Base-by-base conservation (phyloP, 1,140 invertebrate genomes). In the Ceratina australensis region DNA sequence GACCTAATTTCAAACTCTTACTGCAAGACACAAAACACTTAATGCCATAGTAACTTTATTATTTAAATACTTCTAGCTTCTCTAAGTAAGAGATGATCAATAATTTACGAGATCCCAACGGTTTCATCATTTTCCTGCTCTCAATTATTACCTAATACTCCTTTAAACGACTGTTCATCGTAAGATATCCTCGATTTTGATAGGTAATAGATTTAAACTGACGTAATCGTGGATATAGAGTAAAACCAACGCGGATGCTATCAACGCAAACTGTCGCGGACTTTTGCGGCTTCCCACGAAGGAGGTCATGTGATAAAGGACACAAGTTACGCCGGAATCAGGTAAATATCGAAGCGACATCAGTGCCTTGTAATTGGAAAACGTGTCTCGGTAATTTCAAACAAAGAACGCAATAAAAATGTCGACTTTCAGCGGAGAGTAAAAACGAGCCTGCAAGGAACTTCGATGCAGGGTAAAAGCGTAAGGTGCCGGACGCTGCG, bases 1-100 rank as follows among this genome's bases (percentile, higher is more conserved):
- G 89, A 88, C 88, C 89, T 85, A 90, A 90, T 90, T 91, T 80
- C 60, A 59, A 47, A 50, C 16, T 20, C 10, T 66, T 13, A 10
- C 28, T 8, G 1, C 24, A 47, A 28, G 33, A 52, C 7, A 1
- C 24, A 26, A 49, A n/a, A 52, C 10, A 42, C 16, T 33, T 18
- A 18, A 13, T 18, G 16, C 50, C 24, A 2, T 49, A 15, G 5
- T 65, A 24, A n/a, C 26, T 24, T 2, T 60, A 13, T 52, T 15
- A 7, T 42, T 42, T 10, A 42, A 42, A 42, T 42, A 42, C 10
- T 42, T 8, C 33, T 42, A 10, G 7, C 33, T 42, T 42, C 10
- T 42, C 33, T 42, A 42, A 42, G n/a, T 42, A 42, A 42, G 33
- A 42, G 10, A 42, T 42, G 8, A 10, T 42, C 33, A 42, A 8